phyloP scores from a whole-genome alignment of 2,797 vertebrate species.

The Fundulus diaphanus region DNA sequence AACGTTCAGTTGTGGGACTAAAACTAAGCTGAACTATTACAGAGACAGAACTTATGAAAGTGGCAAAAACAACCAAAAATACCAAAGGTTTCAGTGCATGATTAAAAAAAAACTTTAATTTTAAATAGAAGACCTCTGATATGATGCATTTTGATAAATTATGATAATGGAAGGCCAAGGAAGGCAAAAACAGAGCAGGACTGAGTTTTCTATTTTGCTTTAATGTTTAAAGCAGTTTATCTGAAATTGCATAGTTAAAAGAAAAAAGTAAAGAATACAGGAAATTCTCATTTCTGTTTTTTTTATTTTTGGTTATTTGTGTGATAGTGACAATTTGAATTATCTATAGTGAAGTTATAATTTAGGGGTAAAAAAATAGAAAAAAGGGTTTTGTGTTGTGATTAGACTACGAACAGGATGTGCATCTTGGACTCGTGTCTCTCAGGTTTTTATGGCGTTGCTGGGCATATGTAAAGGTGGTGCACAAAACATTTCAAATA shows the following conservation, averaged over 20 bases:
- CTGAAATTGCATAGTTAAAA: constrained; percentile 64
- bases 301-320: neutral
- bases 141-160: neutral
- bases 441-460: neutral
- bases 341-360: neutral
- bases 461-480: constrained; percentile 49
- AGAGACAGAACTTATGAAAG: too few relatives aligned
- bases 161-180: neutral
- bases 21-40: constrained; percentile 76
- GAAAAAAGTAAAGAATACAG: constrained; percentile 67
- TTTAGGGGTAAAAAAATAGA: neutral
- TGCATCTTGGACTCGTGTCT: neutral
- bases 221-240: constrained; percentile 20
- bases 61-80: constrained; percentile 64
- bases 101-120: neutral
- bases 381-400: neutral
- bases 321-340: neutral
- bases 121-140: neutral
- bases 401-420: neutral
- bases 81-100: too few relatives aligned
- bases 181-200: neutral
- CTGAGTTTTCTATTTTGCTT: neutral
- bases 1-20: constrained; percentile 87
- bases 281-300: neutral
- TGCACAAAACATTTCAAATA: constrained; percentile 25